Percentiles rank a stretch among this genome's conserved stretches.
Evolutionary conservation across 2,113 vertebrate genomes (phyloP).

Genomic region (Melierax canorus): DNA sequence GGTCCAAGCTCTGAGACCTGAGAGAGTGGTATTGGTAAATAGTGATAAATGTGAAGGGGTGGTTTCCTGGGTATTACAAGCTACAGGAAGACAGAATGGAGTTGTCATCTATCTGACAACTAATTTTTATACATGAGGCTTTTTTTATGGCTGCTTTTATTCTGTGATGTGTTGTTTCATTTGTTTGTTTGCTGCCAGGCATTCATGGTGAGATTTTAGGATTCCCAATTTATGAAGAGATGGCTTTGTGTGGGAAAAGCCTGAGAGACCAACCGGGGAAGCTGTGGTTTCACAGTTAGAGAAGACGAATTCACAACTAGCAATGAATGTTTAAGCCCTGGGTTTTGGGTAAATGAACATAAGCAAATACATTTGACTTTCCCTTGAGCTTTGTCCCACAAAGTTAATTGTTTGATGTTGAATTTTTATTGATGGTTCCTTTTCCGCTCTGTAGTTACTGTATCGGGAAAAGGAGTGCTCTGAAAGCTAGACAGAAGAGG

Average conservation of each 20-base stretch:
- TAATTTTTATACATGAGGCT: neutral
- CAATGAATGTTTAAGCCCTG: neutral
- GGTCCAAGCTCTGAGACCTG: conserved; percentile 45
- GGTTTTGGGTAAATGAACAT: neutral
- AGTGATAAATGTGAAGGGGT: conserved; percentile 41
- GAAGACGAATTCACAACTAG: neutral
- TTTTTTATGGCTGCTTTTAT: conserved; percentile 30
- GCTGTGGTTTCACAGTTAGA: neutral
- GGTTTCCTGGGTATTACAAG: conserved; percentile 38
- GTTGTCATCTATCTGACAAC: conserved; percentile 44
- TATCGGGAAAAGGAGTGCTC: neutral
- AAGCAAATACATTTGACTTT: conserved; percentile 17
- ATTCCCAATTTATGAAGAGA: neutral
- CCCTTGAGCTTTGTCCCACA: conserved; percentile 16
- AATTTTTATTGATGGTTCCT: conserved; percentile 30
- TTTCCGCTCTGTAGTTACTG: neutral
- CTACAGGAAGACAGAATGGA: conserved; percentile 33
- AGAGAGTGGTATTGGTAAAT: conserved; percentile 24
- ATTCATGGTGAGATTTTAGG: conserved; percentile 20
- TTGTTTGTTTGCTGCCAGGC: conserved; percentile 39
- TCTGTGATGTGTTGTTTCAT: conserved; percentile 25
- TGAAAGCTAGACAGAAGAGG: conserved; percentile 6
- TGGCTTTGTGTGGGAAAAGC: neutral
- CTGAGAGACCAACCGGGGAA: neutral
- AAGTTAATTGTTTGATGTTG: conserved; percentile 27